Percentiles rank a stretch among this genome's conserved stretches.
Evolutionary conservation across 1,140 invertebrate species (phyloP).

Genomic region (Ectropis grisescens): DNA sequence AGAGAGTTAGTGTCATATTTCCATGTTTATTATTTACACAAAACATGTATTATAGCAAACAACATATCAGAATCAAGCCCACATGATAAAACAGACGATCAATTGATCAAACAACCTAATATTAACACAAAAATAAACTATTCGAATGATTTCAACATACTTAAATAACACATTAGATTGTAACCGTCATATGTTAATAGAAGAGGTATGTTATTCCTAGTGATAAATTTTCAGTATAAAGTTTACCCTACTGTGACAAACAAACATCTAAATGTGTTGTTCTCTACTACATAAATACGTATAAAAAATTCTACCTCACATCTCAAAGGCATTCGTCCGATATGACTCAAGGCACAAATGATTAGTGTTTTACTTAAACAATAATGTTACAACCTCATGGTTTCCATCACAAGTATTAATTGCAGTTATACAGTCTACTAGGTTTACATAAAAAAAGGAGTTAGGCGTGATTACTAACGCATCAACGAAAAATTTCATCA

Average conservation of each 20-base stretch:
- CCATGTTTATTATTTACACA: no score
- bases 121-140: slow-evolving; percentile 65
- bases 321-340: slow-evolving; percentile 47
- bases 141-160: slow-evolving; percentile 57
- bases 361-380: slow-evolving; percentile 10
- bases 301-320: slow-evolving; percentile 42
- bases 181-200: no score
- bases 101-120: no score
- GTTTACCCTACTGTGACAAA: slow-evolving; percentile 3
- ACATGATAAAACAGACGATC: no score
- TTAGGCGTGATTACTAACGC: no score
- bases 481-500: slow-evolving; percentile 19
- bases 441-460: no score
- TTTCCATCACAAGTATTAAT: slow-evolving; percentile 9
- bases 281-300: slow-evolving; percentile 26
- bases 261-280: slow-evolving; percentile 20
- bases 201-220: no score
- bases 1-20: no score
- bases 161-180: slow-evolving; percentile 10
- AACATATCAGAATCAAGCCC: no score
- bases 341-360: slow-evolving; percentile 65
- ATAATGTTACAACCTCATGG: slow-evolving; percentile 5
- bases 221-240: no score
- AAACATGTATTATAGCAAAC: no score
- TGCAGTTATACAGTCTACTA: no score